Conservation (phyloP, 2,888 invertebrate species). For the Chrysolina oricalcia region DNA sequence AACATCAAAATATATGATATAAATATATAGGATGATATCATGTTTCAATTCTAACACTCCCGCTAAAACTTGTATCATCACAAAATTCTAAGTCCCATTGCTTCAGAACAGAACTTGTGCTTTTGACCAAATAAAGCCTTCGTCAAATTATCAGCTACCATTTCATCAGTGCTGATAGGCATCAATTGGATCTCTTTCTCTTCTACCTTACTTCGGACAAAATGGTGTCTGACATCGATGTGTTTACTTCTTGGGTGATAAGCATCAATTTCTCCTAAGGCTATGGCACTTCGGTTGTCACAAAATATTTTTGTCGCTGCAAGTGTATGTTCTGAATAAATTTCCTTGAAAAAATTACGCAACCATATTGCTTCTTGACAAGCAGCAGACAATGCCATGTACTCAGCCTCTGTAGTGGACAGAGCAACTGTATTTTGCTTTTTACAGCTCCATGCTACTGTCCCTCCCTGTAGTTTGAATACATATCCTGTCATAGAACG, state of each 20-base stretch:
- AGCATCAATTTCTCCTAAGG: too few relatives aligned
- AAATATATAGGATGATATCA: too few relatives aligned
- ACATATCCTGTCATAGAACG: too few relatives aligned
- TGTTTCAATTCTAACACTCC: too few relatives aligned
- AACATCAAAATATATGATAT: too few relatives aligned
- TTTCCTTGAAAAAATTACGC: background rate
- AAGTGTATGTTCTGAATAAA: background rate
- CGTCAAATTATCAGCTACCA: background rate
- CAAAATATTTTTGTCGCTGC: background rate
- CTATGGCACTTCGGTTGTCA: background rate
- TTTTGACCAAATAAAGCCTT: background rate
- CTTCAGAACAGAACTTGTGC: background rate
- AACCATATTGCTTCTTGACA: background rate
- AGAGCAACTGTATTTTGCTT: conserved; percentile 26
- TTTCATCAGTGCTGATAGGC: background rate
- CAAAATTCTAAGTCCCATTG: too few relatives aligned
- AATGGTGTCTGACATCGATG: too few relatives aligned
- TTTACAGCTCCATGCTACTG: conserved; percentile 14
- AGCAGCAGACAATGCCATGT: too few relatives aligned
- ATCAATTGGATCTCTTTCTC: background rate
- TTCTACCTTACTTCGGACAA: background rate
- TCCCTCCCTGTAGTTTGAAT: background rate
- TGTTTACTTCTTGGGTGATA: too few relatives aligned
- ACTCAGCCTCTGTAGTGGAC: too few relatives aligned
- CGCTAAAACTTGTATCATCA: too few relatives aligned